A percentile compares a stretch with the other conserved stretches of the same genome.
Conservation (phyloP, 2,797 vertebrate genomes). For the Parotocinclus haroldoi region DNA sequence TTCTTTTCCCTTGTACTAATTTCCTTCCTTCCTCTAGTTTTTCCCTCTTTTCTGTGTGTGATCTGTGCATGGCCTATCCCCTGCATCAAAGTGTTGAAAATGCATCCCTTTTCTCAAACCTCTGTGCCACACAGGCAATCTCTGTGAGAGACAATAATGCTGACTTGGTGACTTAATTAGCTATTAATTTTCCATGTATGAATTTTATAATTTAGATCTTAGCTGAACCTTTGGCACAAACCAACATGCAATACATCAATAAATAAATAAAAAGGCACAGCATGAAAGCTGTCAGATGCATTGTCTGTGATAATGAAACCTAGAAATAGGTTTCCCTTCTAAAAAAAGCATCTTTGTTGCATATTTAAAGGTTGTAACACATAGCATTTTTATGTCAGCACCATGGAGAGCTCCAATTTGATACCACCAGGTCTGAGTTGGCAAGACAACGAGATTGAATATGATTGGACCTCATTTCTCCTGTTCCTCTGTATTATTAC, state of each 20-base stretch:
- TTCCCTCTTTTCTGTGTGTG: not conserved
- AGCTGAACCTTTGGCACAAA: constrained; percentile 44
- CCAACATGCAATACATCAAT: constrained; percentile 20
- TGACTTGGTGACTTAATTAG: constrained; percentile 40
- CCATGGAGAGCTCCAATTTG: constrained; percentile 46
- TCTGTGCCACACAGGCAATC: constrained; percentile 18
- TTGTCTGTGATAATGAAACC: constrained; percentile 20
- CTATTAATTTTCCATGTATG: constrained; percentile 46
- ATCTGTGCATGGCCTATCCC: not conserved
- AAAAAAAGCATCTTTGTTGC: constrained; percentile 3
- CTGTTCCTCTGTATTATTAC: constrained; percentile 43
- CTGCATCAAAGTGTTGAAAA: not conserved
- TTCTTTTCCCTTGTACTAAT: not conserved
- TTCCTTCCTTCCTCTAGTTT: not conserved
- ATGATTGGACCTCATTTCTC: constrained; percentile 49
- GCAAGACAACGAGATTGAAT: constrained; percentile 37
- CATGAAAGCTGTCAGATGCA: constrained; percentile 23
- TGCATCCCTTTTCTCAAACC: constrained; percentile 16
- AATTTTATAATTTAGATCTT: constrained; percentile 47
- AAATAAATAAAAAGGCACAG: constrained; percentile 14
- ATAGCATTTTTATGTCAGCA: constrained; percentile 42
- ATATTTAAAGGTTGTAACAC: not conserved
- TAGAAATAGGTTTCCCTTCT: constrained; percentile 35
- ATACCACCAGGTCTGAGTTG: constrained; percentile 37
- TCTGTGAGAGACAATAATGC: constrained; percentile 25